Conservation (phyloP, 1,140 invertebrate genomes). For the Propsilocerus akamusi region DNA sequence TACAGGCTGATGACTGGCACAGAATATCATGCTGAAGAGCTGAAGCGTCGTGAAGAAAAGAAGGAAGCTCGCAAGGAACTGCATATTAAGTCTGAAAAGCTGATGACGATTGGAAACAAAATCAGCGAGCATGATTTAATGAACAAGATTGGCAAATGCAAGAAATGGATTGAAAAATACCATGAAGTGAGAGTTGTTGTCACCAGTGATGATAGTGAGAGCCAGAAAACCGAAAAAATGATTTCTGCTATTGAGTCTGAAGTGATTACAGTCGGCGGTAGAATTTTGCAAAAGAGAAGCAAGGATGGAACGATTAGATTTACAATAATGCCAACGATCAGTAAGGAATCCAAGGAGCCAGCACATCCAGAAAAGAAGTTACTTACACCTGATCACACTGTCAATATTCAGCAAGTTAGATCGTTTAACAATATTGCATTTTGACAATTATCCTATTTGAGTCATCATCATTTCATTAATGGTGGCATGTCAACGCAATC, state of each 20-base stretch:
- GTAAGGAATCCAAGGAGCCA: background rate
- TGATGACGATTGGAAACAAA: constrained; percentile 30
- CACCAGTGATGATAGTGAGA: constrained; percentile 21
- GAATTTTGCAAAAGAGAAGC: constrained; percentile 30
- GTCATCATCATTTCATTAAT: background rate
- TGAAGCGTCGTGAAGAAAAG: constrained; percentile 24
- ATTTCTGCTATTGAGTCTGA: constrained; percentile 25
- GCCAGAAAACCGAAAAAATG: constrained; percentile 24
- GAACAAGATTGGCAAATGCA: constrained; percentile 30
- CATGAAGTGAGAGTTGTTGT: constrained; percentile 34
- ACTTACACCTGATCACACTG: background rate
- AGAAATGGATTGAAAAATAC: constrained; percentile 33
- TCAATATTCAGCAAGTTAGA: background rate
- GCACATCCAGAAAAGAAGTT: background rate
- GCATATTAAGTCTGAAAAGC: constrained; percentile 29
- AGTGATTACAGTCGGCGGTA: constrained; percentile 17
- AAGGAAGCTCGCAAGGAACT: constrained; percentile 18
- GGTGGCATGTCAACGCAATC: too few species aligned
- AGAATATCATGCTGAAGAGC: constrained; percentile 25
- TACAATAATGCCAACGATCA: constrained; percentile 24
- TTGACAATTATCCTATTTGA: background rate
- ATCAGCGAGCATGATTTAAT: constrained; percentile 38
- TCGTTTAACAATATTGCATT: too few species aligned
- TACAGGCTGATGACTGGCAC: constrained; percentile 24
- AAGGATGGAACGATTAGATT: constrained; percentile 32